A percentile compares a stretch with the other conserved stretches of the same genome.
Conservation (phyloP, 1,140 invertebrate species). For the Polyergus mexicanus region DNA sequence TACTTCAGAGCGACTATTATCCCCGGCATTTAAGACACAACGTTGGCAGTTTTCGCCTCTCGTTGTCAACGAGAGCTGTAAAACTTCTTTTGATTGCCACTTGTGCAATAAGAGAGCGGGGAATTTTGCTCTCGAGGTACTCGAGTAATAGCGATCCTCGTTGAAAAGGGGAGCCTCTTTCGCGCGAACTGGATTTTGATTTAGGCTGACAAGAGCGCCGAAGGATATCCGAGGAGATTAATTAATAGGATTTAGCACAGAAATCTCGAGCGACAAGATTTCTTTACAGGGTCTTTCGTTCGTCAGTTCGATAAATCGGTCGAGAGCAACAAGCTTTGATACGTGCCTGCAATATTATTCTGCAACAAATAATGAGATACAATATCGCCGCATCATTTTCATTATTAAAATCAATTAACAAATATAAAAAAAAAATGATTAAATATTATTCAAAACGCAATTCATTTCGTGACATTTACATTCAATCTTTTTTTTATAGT, state of each 20-base stretch:
- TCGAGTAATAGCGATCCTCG: conserved; percentile 27
- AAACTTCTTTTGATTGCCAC: conserved; percentile 46
- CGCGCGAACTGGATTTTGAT: conserved; percentile 37
- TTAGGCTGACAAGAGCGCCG: neutral
- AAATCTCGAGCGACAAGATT: conserved; percentile 49
- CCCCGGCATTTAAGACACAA: conserved; percentile 34
- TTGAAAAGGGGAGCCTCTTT: neutral
- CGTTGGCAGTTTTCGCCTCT: conserved; percentile 5
- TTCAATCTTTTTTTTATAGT: neutral
- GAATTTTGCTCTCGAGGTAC: conserved; percentile 25
- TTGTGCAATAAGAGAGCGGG: conserved; percentile 28
- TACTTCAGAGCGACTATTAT: conserved; percentile 5
- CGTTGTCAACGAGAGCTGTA: conserved; percentile 25
- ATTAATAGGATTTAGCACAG: conserved; percentile 47
- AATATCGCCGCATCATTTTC: neutral
- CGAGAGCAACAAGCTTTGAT: conserved; percentile 57
- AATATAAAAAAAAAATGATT: neutral
- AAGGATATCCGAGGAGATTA: conserved; percentile 36
- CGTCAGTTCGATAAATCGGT: conserved; percentile 7
- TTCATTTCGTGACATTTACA: neutral
- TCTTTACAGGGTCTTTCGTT: conserved; percentile 14
- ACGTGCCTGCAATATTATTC: neutral
- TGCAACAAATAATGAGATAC: conserved; percentile 5
- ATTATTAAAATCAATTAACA: conserved; percentile 11
- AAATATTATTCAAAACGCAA: neutral